Conservation (phyloP, 1,140 invertebrate species). For the Drosophila jambulina region DNA sequence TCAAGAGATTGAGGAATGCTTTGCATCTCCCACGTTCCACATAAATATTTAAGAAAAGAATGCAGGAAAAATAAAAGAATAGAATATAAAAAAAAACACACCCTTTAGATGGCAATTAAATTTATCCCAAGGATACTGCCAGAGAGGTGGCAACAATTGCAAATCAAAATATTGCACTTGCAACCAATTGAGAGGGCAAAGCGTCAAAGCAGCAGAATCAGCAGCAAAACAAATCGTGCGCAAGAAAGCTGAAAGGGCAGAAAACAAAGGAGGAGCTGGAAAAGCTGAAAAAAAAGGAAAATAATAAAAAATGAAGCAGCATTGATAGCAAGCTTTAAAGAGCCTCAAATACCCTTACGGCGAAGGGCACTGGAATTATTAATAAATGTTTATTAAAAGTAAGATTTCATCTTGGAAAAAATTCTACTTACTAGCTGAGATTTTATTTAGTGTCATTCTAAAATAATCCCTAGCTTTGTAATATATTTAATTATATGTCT, state of each 20-base stretch:
- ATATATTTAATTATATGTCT: background rate
- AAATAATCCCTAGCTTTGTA: background rate
- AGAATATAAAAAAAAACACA: background rate
- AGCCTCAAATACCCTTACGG: constrained; percentile 5
- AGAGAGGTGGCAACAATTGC: constrained; percentile 50
- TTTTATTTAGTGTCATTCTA: background rate
- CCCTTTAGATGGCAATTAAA: background rate
- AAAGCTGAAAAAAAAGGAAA: constrained; percentile 2
- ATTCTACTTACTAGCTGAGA: background rate
- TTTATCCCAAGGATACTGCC: too few relatives aligned
- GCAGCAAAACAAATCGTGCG: constrained; percentile 66
- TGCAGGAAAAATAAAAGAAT: background rate
- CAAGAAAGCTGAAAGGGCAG: constrained; percentile 46
- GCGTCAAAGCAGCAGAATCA: constrained; percentile 48
- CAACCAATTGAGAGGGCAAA: constrained; percentile 63
- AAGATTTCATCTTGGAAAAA: background rate
- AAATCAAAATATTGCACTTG: constrained; percentile 79
- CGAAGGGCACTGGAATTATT: background rate
- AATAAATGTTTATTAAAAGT: background rate
- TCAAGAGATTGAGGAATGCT: background rate
- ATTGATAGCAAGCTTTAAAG: background rate
- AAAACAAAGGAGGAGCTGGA: constrained; percentile 3
- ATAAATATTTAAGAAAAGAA: background rate
- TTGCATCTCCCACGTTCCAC: background rate
- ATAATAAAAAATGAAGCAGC: constrained; percentile 1